Conservation (phyloP, 2,888 invertebrate genomes). For the Sinelater perroti region DNA sequence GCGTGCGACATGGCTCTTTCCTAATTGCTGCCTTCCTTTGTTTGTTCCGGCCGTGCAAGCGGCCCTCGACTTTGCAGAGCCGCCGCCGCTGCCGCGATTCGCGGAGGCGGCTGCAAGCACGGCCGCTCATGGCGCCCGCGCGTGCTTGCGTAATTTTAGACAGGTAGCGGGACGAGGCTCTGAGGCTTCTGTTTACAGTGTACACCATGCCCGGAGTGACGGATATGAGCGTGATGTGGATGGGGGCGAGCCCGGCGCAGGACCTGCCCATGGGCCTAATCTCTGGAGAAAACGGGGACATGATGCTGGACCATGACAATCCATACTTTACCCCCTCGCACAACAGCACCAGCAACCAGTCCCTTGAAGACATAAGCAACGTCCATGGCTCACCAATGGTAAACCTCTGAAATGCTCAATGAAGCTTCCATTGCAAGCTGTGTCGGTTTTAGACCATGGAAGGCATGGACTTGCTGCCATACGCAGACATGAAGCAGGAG, state of each 20-base stretch:
- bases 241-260: constrained; percentile 67
- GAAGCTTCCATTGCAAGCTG: not conserved
- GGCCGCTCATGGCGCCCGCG: too few species aligned
- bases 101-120: too few species aligned
- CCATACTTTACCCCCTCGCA: constrained; percentile 61
- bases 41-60: not conserved
- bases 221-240: constrained; percentile 74
- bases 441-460: constrained; percentile 55
- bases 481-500: constrained; percentile 58
- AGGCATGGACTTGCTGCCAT: constrained; percentile 59
- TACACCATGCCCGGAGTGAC: constrained; percentile 65
- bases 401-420: constrained; percentile 11
- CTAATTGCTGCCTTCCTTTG: constrained; percentile 15
- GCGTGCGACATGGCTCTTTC: constrained; percentile 14
- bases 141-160: too few species aligned
- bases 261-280: constrained; percentile 63
- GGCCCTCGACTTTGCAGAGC: too few species aligned
- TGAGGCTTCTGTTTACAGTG: too few species aligned
- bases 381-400: constrained; percentile 64
- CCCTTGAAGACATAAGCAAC: constrained; percentile 64
- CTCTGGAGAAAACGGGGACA: constrained; percentile 54
- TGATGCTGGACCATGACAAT: constrained; percentile 60
- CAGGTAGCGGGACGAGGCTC: too few species aligned
- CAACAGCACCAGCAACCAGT: constrained; percentile 60
- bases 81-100: too few species aligned